phyloP scores from a whole-genome alignment of 2,113 vertebrate species.

The Mustela nigripes region DNA sequence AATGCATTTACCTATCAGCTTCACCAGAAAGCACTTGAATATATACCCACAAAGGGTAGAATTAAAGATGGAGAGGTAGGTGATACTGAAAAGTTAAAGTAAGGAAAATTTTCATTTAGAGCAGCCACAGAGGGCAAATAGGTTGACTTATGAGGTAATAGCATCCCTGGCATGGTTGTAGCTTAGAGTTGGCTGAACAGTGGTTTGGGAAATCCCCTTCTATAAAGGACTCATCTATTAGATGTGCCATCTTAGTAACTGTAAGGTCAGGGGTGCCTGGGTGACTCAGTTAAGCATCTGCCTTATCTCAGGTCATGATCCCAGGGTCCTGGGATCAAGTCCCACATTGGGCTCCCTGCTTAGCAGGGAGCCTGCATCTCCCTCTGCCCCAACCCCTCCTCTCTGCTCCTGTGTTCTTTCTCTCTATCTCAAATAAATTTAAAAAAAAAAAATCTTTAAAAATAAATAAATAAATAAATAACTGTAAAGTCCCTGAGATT shows the following conservation, averaged over 20 bases:
- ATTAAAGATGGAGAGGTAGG: background rate
- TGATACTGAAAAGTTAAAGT: background rate
- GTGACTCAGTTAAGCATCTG: background rate
- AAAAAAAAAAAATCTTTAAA: too few species aligned
- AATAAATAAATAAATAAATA: background rate
- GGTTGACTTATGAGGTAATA: background rate
- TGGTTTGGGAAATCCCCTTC: background rate
- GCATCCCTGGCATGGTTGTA: background rate
- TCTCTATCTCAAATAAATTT: background rate
- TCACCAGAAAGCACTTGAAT: background rate
- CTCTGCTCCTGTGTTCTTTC: too few species aligned
- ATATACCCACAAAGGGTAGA: background rate
- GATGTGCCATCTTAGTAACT: background rate
- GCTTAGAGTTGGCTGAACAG: background rate
- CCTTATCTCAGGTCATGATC: too few species aligned
- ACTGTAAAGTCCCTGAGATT: background rate
- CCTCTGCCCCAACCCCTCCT: background rate
- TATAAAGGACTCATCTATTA: background rate
- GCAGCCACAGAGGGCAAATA: background rate
- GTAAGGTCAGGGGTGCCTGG: background rate
- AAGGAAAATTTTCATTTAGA: slow-evolving; percentile 11
- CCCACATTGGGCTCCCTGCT: background rate
- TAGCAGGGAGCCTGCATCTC: background rate
- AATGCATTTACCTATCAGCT: background rate
- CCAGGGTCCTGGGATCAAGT: background rate